phyloP scores from a whole-genome alignment of 1,140 invertebrate genomes.

The Drosophila littoralis region DNA sequence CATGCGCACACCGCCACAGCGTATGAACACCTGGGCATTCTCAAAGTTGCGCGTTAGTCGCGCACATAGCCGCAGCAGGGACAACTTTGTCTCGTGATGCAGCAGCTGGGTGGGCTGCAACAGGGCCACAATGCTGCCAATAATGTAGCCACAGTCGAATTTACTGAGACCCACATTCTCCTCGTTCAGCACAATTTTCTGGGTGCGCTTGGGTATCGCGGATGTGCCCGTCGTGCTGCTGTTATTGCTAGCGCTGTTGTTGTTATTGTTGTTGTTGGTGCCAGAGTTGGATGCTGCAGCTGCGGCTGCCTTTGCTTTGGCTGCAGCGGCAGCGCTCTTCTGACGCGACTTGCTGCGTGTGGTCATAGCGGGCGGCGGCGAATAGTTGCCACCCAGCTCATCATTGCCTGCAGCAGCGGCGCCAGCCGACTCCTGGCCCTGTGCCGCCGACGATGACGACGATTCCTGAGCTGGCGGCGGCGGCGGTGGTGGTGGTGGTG shows the following conservation, averaged over 20 bases:
- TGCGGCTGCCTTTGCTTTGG: constrained; percentile 39
- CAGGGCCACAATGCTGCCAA: constrained; percentile 89
- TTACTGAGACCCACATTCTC: constrained; percentile 70
- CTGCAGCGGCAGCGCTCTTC: constrained; percentile 59
- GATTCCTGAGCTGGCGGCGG: neutral
- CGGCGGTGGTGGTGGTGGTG: neutral
- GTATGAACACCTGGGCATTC: constrained; percentile 90
- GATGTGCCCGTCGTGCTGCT: constrained; percentile 13
- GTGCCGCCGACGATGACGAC: neutral
- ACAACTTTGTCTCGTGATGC: constrained; percentile 91
- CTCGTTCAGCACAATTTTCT: constrained; percentile 71
- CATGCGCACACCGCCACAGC: constrained; percentile 90
- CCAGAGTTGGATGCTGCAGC: constrained; percentile 1
- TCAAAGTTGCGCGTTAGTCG: constrained; percentile 91
- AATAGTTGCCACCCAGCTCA: neutral
- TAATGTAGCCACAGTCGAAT: constrained; percentile 81
- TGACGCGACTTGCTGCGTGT: constrained; percentile 68
- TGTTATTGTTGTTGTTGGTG: neutral
- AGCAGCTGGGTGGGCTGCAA: constrained; percentile 87
- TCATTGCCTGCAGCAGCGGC: neutral
- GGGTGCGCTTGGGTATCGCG: constrained; percentile 60
- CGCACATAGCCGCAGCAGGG: constrained; percentile 91
- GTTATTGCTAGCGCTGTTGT: neutral
- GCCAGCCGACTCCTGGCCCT: neutral
- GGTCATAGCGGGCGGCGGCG: constrained; percentile 49